These are phyloP conservation scores for Phaonia tiefii DNA, from an alignment of 2,888 invertebrate genomes.

Conservation along the genomic window DNA sequence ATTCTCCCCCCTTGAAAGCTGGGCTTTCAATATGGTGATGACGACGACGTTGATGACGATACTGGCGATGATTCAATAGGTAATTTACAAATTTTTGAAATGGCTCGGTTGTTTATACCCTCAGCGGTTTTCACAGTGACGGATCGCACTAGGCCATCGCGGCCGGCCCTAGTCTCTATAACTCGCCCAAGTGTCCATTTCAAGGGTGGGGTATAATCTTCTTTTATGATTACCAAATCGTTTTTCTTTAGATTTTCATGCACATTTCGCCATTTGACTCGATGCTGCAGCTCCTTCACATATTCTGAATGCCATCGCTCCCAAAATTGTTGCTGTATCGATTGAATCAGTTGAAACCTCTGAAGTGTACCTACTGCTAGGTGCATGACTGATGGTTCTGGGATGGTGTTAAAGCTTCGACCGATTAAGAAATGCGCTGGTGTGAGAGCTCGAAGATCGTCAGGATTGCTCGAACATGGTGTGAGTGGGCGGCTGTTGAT, in stretches of 20 bases:
- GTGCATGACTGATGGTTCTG: constrained; percentile 33
- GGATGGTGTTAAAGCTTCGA: constrained; percentile 37
- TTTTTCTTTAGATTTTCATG: constrained; percentile 23
- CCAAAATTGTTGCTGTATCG: constrained; percentile 55
- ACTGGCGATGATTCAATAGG: constrained; percentile 32
- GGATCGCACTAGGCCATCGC: constrained; percentile 38
- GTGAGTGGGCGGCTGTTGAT: constrained; percentile 51
- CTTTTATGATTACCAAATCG: constrained; percentile 42
- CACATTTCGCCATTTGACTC: constrained; percentile 35
- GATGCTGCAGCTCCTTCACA: constrained; percentile 38
- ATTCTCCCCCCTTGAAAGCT: too few relatives aligned
- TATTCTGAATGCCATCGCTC: constrained; percentile 50
- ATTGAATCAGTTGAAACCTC: constrained; percentile 40
- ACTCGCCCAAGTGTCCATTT: constrained; percentile 47
- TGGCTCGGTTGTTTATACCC: constrained; percentile 45
- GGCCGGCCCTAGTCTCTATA: constrained; percentile 17
- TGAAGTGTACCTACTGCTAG: constrained; percentile 31
- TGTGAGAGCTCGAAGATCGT: constrained; percentile 56
- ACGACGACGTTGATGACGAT: constrained; percentile 21
- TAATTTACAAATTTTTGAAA: constrained; percentile 44
- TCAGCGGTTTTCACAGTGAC: constrained; percentile 42
- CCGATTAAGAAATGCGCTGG: constrained; percentile 67
- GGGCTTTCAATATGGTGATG: too few relatives aligned
- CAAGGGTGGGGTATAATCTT: constrained; percentile 35
- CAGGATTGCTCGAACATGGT: constrained; percentile 24